A percentile compares a stretch with the other conserved stretches of the same genome.
Conservation (phyloP, 2,888 invertebrate genomes). For the Sialis fuliginosa region DNA sequence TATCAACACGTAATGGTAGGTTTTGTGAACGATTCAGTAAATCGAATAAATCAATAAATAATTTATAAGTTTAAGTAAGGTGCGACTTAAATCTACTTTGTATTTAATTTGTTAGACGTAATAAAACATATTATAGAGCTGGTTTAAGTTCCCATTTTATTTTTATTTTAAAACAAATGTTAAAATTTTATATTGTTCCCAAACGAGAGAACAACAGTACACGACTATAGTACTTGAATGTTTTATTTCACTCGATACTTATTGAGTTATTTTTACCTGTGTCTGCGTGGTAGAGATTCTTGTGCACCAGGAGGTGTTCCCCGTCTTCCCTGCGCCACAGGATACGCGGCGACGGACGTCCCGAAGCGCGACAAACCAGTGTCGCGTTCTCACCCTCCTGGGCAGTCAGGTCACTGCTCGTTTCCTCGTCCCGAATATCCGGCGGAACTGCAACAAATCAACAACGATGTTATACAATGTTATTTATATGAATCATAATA, state of each 20-base stretch:
- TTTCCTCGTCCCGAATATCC: constrained; percentile 38
- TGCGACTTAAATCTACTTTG: no score
- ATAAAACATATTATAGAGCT: neutral
- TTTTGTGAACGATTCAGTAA: no score
- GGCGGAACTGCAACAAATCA: constrained; percentile 33
- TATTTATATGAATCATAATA: no score
- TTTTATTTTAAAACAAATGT: neutral
- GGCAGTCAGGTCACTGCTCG: constrained; percentile 39
- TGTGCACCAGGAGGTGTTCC: constrained; percentile 24
- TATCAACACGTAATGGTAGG: no score
- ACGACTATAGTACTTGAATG: no score
- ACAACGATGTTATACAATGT: no score
- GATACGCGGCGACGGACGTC: constrained; percentile 37
- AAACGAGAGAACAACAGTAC: no score
- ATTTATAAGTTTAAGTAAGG: no score
- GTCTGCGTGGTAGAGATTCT: constrained; percentile 21
- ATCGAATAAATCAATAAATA: no score
- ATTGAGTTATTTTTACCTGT: constrained; percentile 19
- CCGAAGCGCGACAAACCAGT: constrained; percentile 35
- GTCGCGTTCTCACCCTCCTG: constrained; percentile 42
- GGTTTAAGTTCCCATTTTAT: neutral
- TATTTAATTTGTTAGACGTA: neutral
- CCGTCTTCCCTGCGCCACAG: constrained; percentile 41
- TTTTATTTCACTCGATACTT: no score
- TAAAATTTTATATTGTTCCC: neutral